Conservation (phyloP, 1,140 invertebrate species). For the Conus betulinus region DNA sequence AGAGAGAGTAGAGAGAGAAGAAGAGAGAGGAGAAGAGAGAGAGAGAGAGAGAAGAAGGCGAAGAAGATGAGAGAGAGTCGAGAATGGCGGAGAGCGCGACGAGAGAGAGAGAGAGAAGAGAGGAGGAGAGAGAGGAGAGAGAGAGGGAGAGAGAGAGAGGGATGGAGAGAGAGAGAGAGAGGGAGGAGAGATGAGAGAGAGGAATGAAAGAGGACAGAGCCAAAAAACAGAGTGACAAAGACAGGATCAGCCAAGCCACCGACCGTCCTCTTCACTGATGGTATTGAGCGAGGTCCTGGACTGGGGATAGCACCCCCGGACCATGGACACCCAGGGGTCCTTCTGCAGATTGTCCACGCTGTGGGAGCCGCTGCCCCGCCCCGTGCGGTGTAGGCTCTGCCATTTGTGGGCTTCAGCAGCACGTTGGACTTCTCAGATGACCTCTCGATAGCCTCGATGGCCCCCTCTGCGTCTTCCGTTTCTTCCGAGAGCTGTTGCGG, state of each 20-base stretch:
- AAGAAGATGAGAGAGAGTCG: no score
- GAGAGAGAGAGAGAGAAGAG: no score
- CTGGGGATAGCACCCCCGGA: constrained; percentile 52
- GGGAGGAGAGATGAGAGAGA: no score
- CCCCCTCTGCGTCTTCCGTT: constrained; percentile 57
- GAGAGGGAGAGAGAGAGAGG: no score
- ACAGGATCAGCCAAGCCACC: neutral
- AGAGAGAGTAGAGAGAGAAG: no score
- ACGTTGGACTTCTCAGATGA: constrained; percentile 53
- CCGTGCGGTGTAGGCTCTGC: constrained; percentile 51
- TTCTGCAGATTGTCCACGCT: constrained; percentile 37
- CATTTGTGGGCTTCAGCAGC: constrained; percentile 64
- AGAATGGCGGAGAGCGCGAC: no score
- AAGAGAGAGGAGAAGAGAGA: no score
- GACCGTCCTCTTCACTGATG: constrained; percentile 58
- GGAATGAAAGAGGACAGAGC: no score
- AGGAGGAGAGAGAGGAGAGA: no score
- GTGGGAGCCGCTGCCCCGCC: neutral
- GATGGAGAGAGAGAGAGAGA: no score
- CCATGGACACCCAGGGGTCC: constrained; percentile 60
- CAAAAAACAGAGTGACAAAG: neutral
- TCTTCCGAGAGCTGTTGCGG: constrained; percentile 53
- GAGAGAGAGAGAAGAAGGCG: no score
- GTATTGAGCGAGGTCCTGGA: constrained; percentile 60
- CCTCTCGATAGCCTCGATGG: constrained; percentile 59